Evolutionary conservation across 1,140 invertebrate genomes (phyloP).

Genomic region (Zelostemma sp.): DNA sequence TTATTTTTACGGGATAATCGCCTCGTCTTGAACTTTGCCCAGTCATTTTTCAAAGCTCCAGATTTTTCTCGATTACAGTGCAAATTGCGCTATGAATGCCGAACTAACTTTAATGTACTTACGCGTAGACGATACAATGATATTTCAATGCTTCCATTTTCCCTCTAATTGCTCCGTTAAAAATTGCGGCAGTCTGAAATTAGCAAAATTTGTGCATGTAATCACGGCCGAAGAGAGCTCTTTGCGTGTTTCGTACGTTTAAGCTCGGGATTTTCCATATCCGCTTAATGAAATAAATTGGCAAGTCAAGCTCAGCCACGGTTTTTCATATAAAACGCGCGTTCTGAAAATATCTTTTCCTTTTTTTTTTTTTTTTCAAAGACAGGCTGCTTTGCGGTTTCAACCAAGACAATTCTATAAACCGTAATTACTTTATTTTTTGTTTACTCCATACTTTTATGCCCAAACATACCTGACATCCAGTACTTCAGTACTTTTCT

Average conservation of each 20-base stretch:
- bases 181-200: too few species aligned
- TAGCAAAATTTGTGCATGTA: constrained; percentile 30
- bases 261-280: constrained; percentile 31
- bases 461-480: too few species aligned
- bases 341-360: constrained; percentile 20
- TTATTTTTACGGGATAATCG: constrained; percentile 3
- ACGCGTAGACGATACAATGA: constrained; percentile 23
- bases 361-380: too few species aligned
- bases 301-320: constrained; percentile 12
- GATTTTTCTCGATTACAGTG: neutral
- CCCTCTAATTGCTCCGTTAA: too few species aligned
- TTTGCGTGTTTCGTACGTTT: constrained; percentile 31
- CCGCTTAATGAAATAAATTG: constrained; percentile 37
- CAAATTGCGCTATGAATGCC: too few species aligned
- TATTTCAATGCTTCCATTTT: too few species aligned
- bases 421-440: too few species aligned
- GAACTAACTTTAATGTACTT: constrained; percentile 17
- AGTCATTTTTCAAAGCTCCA: neutral
- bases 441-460: too few species aligned
- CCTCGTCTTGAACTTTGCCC: neutral
- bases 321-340: constrained; percentile 27
- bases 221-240: constrained; percentile 19
- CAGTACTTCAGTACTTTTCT: too few species aligned
- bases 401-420: too few species aligned
- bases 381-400: too few species aligned